Evolutionary conservation across 2,888 invertebrate species (phyloP).

Genomic region (Dinocampus coccinellae): DNA sequence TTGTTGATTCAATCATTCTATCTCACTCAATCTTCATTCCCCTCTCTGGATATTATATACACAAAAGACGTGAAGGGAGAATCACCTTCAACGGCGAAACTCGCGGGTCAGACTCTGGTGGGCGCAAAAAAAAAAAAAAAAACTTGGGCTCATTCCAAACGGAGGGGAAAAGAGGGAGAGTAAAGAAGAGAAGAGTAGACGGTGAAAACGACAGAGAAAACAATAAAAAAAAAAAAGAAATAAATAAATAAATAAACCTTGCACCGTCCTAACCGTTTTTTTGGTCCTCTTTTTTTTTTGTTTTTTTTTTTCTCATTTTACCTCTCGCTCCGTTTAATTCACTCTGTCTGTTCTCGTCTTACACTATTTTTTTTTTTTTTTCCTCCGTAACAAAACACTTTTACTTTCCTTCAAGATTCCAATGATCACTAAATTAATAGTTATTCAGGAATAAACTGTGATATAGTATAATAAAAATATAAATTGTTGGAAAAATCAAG

Average conservation of each 20-base stretch:
- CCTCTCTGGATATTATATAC: slow-evolving; percentile 18
- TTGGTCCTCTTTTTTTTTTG: too few species aligned
- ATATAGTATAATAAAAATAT: background rate
- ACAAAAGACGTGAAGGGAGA: slow-evolving; percentile 33
- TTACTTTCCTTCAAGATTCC: background rate
- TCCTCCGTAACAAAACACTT: background rate
- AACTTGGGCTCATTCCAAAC: slow-evolving; percentile 23
- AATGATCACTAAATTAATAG: background rate
- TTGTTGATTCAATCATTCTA: slow-evolving; percentile 7
- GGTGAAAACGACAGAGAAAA: slow-evolving; percentile 25
- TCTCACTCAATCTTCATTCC: slow-evolving; percentile 7
- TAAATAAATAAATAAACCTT: slow-evolving; percentile 24
- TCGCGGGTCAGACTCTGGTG: slow-evolving; percentile 34
- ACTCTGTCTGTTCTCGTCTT: background rate
- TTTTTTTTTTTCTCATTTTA: slow-evolving; percentile 2
- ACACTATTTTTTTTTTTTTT: background rate
- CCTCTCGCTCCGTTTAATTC: background rate
- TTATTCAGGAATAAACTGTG: background rate
- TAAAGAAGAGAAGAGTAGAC: slow-evolving; percentile 20
- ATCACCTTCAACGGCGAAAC: slow-evolving; percentile 39
- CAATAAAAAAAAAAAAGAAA: slow-evolving; percentile 22
- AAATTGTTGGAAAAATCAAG: too few species aligned
- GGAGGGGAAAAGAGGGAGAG: slow-evolving; percentile 8
- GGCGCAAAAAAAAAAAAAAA: slow-evolving; percentile 28
- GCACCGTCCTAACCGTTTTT: slow-evolving; percentile 30